Evolutionary conservation across 64 coral and sea anemone genomes (phyloP), one percentile per base, ranked within the genome.

Genomic region (Acropora tenuis): DNA sequence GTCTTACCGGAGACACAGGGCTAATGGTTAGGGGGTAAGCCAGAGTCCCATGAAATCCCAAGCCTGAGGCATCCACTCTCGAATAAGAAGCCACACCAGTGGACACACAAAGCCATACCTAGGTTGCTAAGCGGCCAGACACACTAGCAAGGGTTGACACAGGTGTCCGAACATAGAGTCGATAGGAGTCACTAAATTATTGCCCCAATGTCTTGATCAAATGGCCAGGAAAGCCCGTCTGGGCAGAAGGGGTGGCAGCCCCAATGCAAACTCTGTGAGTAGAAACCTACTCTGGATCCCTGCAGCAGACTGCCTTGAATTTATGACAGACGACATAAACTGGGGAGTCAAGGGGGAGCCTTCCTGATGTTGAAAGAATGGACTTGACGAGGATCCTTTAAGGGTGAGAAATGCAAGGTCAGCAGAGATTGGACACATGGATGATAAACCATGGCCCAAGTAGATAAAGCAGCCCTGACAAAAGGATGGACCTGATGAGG

Each of bases 121-220:
- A 10, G 11, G 1, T 45, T 13, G 6, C 4, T 13, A 75, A 45
- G 2, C 73, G 0, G 40, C 73, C 40, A 30, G 87, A 55, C 47
- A 67, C 73, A 9, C 46, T 63, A 4, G 49, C 66, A 76, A 88
- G 1, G 11, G 86, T 74, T 6, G 43, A 42, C 0, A 5, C 87
- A 2, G 87, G 74, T 6, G 87, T 89, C 42, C 50, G 10, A 16
- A 89, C 59, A 46, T 89, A 89, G 16, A 69, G 11, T 42, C 8
- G 4, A 60, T 89, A 89, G 20, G 87, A 9, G 8, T 66, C 47
- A n/a, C 87, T 89, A 5, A 50, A 77, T 74, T 55, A 78, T 1
- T 55, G 47, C 3, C 87, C 87, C 48, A 89, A 50, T 5, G 87
- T 86, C 43, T 71, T 55, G n/a, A 69, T 86, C 59, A 86, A 46